Percentiles rank a stretch among this genome's conserved stretches.
Evolutionary conservation across 2,113 vertebrate genomes (phyloP).

Genomic region (Hiodon tergisus): DNA sequence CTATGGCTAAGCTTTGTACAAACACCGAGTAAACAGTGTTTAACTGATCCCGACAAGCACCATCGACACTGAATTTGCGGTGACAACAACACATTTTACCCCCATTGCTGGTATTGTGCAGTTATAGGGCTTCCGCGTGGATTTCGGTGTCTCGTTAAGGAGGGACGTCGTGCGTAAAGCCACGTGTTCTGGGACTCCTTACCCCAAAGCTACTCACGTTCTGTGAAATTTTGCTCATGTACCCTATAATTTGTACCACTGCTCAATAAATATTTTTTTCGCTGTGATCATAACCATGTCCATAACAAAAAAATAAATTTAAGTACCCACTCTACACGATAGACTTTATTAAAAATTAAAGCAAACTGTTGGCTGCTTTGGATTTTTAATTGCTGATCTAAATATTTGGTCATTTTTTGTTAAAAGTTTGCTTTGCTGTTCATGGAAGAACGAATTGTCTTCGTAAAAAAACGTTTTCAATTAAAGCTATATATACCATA

Average conservation of each 20-base stretch:
- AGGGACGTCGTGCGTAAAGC: not conserved
- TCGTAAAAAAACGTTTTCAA: no score
- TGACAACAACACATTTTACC: not conserved
- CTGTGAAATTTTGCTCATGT: not conserved
- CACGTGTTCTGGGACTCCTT: not conserved
- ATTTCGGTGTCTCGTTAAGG: conserved; percentile 9
- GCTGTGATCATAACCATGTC: no score
- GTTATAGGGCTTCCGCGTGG: not conserved
- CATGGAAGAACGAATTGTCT: no score
- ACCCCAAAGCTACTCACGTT: not conserved
- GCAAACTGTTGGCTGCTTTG: no score
- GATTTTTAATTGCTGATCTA: no score
- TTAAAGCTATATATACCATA: not conserved
- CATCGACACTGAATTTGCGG: conserved; percentile 7
- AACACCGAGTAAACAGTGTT: no score
- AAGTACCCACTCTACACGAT: no score
- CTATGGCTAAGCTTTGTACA: no score
- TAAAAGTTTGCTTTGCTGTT: no score
- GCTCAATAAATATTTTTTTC: not conserved
- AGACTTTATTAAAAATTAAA: no score
- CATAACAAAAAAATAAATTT: no score
- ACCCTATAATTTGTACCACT: not conserved
- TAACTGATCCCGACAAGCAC: not conserved
- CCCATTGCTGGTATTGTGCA: conserved; percentile 4
- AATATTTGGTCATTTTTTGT: no score